Evolutionary conservation across 2,797 vertebrate genomes (phyloP).

Genomic region (Ceryle rudis): DNA sequence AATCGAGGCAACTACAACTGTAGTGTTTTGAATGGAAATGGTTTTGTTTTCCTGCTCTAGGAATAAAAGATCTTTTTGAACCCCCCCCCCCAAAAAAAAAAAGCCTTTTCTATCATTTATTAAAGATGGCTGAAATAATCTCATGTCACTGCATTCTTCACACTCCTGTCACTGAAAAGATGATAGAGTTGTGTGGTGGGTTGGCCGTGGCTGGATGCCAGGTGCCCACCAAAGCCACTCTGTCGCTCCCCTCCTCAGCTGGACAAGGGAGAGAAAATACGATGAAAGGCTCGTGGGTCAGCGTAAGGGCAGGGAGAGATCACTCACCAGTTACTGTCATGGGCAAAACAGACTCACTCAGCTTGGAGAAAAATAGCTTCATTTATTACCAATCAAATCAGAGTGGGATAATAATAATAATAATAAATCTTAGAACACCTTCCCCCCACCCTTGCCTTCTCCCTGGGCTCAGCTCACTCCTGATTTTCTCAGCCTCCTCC

Average conservation of each 20-base stretch:
- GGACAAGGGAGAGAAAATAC: not conserved
- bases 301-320: not conserved
- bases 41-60: conserved; percentile 20
- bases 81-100: not conserved
- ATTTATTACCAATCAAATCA: not conserved
- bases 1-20: not conserved
- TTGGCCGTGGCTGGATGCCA: not conserved
- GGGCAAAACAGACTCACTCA: not conserved
- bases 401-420: not conserved
- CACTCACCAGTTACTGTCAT: not conserved
- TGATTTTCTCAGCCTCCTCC: not conserved
- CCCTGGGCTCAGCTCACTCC: not conserved
- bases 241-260: not conserved
- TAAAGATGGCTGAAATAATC: conserved; percentile 29
- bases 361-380: not conserved
- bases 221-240: not conserved
- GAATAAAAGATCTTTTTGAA: not conserved
- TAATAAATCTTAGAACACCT: not conserved
- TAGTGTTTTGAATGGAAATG: conserved; percentile 12
- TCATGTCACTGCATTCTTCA: not conserved
- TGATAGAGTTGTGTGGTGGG: not conserved
- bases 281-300: fast-evolving
- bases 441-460: not conserved
- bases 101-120: not conserved
- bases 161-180: not conserved